These are phyloP conservation scores for Acanthacorydalis orientalis DNA, from an alignment of 2,888 invertebrate species.

Conservation along the genomic window DNA sequence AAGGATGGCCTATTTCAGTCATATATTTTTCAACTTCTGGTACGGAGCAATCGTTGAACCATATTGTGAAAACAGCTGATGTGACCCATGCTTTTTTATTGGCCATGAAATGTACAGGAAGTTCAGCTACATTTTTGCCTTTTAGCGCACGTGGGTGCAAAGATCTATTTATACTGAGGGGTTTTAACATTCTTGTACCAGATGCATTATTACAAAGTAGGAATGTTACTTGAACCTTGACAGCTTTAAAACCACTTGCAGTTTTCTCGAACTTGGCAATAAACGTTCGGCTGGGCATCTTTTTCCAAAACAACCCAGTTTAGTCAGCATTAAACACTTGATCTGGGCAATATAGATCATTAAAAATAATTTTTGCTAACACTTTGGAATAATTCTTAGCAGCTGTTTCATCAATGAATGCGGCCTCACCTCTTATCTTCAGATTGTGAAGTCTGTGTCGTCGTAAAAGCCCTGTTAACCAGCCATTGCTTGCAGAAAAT, in stretches of 20 bases:
- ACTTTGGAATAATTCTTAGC: conserved; percentile 7
- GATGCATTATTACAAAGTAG: neutral
- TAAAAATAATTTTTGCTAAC: conserved; percentile 11
- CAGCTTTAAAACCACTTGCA: neutral
- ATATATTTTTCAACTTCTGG: conserved; percentile 1
- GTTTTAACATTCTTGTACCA: conserved; percentile 11
- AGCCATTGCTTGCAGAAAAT: conserved; percentile 11
- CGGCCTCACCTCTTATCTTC: conserved; percentile 12
- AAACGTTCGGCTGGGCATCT: neutral
- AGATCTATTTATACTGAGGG: conserved; percentile 9
- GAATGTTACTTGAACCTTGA: neutral
- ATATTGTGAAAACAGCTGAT: conserved; percentile 6
- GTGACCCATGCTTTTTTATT: conserved; percentile 1
- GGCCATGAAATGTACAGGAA: conserved; percentile 9
- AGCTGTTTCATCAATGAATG: conserved; percentile 8
- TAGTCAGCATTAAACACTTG: conserved; percentile 6
- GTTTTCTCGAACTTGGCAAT: neutral
- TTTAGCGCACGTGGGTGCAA: conserved; percentile 10
- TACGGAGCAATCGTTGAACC: conserved; percentile 6
- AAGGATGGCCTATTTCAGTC: conserved; percentile 12
- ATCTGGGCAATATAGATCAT: conserved; percentile 12
- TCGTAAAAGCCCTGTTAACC: conserved; percentile 10
- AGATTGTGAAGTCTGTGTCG: too few relatives aligned
- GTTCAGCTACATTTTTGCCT: conserved; percentile 5
- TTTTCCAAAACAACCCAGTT: conserved; percentile 1